Evolutionary conservation across 2,888 invertebrate species (phyloP), one percentile per base, ranked within the genome.

Genomic region (Epistrophe eligans): DNA sequence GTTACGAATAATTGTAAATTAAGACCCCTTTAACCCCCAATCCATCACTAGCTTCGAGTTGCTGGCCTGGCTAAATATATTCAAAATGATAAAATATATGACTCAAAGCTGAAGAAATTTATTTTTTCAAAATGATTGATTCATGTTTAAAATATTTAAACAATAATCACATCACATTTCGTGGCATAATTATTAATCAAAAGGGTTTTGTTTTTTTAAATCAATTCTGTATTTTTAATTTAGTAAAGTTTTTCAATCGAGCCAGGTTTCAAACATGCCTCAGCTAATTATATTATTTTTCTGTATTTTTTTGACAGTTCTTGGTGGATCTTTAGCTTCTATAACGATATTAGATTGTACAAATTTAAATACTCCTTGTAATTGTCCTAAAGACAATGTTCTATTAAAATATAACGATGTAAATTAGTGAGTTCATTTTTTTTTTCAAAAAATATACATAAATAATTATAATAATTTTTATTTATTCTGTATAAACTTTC

Each of bases 361-460:
- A 11, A 9, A 70, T 3, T 7, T 67, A 2, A 70, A 67, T 0
- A 43, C 10, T 19, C 9, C 57, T 3, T 74, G 70, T 38, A 43
- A 55, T 4, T 84, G 83, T 15, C 55, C 67, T 9, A 62, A 74
- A 11, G 82, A 52, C 8, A 8, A 28, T n/a, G n/a, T 57, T 32
- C 32, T 57, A 7, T 1, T 57, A 1, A 0, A 57, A 7, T 9
- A 28, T 9, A 15, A 57, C 9, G n/a, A 32, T 32, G 28, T 28
- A 0, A 32, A n/a, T 32, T 28, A 32, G 57, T 57, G n/a, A 57
- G 57, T 55, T 15, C 4, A 13, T 13, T 1, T 4, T 40, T 0
- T 40, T 40, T 40, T n/a, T n/a, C n/a, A 13, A 40, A 11, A 4
- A 40, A 10, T 1, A 3, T 38, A n/a, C n/a, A 0, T 13, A 13